Percentiles rank a stretch among this genome's conserved stretches.
These are phyloP conservation scores for Nyctibius bracteatus DNA, from an alignment of 2,113 vertebrate species.

Conservation along the genomic window DNA sequence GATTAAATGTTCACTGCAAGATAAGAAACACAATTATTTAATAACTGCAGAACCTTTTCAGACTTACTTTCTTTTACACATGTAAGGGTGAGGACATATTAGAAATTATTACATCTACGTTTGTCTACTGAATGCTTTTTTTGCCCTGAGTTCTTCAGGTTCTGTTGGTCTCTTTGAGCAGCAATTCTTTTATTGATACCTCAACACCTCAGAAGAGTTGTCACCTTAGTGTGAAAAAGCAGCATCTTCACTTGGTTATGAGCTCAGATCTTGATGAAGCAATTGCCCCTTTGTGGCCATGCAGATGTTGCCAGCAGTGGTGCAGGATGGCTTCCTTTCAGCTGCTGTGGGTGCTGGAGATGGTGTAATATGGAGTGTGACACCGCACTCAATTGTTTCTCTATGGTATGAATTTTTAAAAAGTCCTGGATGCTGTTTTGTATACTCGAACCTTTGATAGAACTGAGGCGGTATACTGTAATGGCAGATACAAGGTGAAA, in stretches of 20 bases:
- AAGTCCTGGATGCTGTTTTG: neutral
- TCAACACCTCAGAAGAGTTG: neutral
- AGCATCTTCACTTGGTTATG: neutral
- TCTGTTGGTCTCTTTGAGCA: neutral
- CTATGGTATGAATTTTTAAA: neutral
- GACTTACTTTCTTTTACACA: neutral
- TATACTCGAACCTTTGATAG: neutral
- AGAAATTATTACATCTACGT: neutral
- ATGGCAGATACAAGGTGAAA: neutral
- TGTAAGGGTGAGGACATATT: neutral
- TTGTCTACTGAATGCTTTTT: neutral
- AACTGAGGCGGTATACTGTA: neutral
- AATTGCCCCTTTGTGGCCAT: neutral
- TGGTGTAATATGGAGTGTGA: neutral
- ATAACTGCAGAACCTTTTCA: neutral
- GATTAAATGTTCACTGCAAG: neutral
- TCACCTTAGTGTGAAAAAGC: neutral
- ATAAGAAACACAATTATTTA: neutral
- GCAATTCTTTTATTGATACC: neutral
- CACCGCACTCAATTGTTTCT: neutral
- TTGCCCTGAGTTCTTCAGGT: neutral
- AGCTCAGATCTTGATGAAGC: neutral
- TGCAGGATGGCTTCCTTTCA: neutral
- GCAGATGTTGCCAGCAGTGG: neutral
- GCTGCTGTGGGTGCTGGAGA: neutral